Percentiles rank a stretch among this genome's conserved stretches.
Conservation (phyloP, 92 coral and sea anemone species). For the Epizoanthus illoricatus region DNA sequence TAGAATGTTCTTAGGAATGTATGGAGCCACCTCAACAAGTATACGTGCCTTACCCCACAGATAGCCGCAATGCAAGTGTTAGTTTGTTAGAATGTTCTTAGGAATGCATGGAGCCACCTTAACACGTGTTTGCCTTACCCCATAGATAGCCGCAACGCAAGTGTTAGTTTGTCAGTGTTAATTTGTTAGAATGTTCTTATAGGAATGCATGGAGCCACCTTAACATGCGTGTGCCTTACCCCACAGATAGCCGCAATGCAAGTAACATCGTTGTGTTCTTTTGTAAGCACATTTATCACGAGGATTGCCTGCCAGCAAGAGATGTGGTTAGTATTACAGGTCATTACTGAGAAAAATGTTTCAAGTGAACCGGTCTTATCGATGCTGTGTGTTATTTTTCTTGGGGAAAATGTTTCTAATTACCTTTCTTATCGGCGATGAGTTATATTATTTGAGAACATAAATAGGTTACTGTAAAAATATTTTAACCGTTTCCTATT, state of each 20-base stretch:
- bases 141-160: slow-evolving; percentile 81
- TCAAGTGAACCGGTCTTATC: background rate
- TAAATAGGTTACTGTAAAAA: too few relatives aligned
- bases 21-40: too few relatives aligned
- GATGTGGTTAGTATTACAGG: slow-evolving; percentile 57
- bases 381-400: too few relatives aligned
- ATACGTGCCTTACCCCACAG: too few relatives aligned
- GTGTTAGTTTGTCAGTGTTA: background rate
- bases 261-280: slow-evolving; percentile 82
- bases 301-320: slow-evolving; percentile 83
- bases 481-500: too few relatives aligned
- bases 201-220: background rate
- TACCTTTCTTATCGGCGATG: background rate
- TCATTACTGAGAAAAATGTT: background rate
- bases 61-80: slow-evolving; percentile 73
- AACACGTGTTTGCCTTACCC: background rate
- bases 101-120: background rate
- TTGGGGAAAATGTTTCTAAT: background rate
- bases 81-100: background rate
- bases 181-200: background rate
- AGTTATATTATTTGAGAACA: too few relatives aligned
- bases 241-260: slow-evolving; percentile 82
- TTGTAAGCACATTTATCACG: slow-evolving; percentile 89
- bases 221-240: background rate
- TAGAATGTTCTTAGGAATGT: background rate